Percentiles rank a stretch among this genome's conserved stretches.
These are phyloP conservation scores for Fissipunctia ypsillon DNA, from an alignment of 2,888 invertebrate species.

Conservation along the genomic window DNA sequence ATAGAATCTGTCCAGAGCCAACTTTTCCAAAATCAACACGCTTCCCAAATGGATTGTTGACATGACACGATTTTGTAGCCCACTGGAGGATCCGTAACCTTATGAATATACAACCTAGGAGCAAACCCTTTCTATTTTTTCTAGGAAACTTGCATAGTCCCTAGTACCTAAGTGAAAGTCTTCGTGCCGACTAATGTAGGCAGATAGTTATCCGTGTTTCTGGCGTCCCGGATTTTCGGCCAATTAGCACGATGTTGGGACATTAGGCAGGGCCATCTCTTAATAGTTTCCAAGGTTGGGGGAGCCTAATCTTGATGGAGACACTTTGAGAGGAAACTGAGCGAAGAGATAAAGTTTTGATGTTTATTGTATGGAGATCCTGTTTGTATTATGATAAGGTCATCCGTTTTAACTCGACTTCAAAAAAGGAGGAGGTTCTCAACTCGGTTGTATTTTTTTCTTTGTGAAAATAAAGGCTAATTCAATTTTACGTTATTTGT, in stretches of 20 bases:
- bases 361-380: conserved; percentile 25
- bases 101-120: not conserved
- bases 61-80: not conserved
- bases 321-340: conserved; percentile 47
- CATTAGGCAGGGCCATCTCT: conserved; percentile 36
- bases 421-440: no score
- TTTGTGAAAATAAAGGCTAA: not conserved
- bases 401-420: no score
- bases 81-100: no score
- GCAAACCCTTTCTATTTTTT: not conserved
- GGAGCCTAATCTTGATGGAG: conserved; percentile 49
- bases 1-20: not conserved
- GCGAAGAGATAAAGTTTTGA: conserved; percentile 33
- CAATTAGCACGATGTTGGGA: conserved; percentile 52
- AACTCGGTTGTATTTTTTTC: no score
- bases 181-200: conserved; percentile 31
- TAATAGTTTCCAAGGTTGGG: conserved; percentile 40
- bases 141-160: not conserved
- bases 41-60: not conserved
- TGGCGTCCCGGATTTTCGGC: conserved; percentile 51
- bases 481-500: no score
- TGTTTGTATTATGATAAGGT: conserved; percentile 9
- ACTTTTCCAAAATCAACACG: not conserved
- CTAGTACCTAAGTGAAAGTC: not conserved
- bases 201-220: conserved; percentile 48